Evolutionary conservation across 1,140 invertebrate genomes (phyloP).

Genomic region (Orchestia grillus): DNA sequence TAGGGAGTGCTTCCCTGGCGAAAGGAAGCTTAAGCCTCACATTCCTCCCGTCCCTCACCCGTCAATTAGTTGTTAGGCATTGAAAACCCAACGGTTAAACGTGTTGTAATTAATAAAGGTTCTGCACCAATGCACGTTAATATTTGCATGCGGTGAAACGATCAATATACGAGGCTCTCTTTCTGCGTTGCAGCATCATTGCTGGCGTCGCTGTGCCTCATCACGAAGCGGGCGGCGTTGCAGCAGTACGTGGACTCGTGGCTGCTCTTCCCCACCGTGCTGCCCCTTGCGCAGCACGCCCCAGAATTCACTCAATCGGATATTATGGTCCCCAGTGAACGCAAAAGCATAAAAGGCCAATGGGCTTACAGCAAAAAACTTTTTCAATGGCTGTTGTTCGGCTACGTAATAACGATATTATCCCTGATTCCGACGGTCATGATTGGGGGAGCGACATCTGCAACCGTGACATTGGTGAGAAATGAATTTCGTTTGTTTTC

Average conservation of each 20-base stretch:
- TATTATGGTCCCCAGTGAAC: not conserved
- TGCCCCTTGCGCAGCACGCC: not conserved
- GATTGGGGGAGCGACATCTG: not conserved
- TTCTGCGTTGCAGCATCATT: not conserved
- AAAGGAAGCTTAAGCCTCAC: too few species aligned
- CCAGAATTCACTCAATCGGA: not conserved
- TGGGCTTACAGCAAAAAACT: not conserved
- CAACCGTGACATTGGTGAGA: not conserved
- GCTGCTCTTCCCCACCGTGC: not conserved
- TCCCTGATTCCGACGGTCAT: not conserved
- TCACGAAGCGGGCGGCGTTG: not conserved
- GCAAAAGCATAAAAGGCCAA: not conserved
- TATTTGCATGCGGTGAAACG: not conserved
- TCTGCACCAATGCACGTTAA: too few species aligned
- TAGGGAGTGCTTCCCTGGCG: too few species aligned
- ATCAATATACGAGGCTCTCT: not conserved
- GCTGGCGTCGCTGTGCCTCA: not conserved
- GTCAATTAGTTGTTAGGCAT: too few species aligned
- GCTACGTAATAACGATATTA: not conserved
- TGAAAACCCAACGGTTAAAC: too few species aligned
- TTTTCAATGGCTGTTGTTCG: not conserved
- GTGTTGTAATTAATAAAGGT: too few species aligned
- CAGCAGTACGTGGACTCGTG: not conserved
- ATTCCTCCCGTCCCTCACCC: too few species aligned
- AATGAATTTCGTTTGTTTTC: too few species aligned